Conservation (phyloP, 1,140 invertebrate genomes). For the Philopotamus ludificatus region DNA sequence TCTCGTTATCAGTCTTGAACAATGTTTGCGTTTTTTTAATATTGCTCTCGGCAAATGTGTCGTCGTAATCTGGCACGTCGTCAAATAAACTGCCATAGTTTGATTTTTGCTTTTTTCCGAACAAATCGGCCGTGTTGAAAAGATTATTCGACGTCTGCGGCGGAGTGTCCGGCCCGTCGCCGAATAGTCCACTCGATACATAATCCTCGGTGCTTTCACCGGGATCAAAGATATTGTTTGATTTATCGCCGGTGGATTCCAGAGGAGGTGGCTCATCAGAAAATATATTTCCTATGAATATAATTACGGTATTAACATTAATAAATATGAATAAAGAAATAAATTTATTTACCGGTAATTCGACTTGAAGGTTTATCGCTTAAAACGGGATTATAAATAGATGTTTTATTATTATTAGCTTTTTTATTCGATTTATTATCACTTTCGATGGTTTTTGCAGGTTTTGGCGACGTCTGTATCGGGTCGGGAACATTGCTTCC, state of each 20-base stretch:
- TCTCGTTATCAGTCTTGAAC: constrained; percentile 43
- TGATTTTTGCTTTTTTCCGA: constrained; percentile 18
- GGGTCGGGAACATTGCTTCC: constrained; percentile 44
- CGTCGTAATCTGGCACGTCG: constrained; percentile 32
- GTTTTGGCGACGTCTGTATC: constrained; percentile 13
- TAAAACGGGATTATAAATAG: constrained; percentile 16
- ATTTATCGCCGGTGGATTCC: constrained; percentile 41
- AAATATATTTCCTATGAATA: constrained; percentile 52
- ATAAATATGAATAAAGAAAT: not conserved
- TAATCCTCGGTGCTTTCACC: constrained; percentile 41
- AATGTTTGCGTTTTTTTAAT: constrained; percentile 18
- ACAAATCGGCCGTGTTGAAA: constrained; percentile 12
- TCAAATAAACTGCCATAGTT: constrained; percentile 45
- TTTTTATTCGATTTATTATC: constrained; percentile 3
- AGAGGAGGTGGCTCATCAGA: constrained; percentile 56
- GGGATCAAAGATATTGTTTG: not conserved
- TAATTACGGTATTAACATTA: not conserved
- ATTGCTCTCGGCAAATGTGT: not conserved
- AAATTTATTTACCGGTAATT: constrained; percentile 27
- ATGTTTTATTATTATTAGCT: not conserved
- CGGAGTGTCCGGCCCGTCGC: constrained; percentile 11
- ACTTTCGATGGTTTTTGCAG: constrained; percentile 12
- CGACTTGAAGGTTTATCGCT: constrained; percentile 19
- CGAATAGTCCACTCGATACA: constrained; percentile 47
- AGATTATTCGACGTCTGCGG: not conserved